Conservation (phyloP, 2,797 vertebrate genomes). For the Rhynchotus rufescens region DNA sequence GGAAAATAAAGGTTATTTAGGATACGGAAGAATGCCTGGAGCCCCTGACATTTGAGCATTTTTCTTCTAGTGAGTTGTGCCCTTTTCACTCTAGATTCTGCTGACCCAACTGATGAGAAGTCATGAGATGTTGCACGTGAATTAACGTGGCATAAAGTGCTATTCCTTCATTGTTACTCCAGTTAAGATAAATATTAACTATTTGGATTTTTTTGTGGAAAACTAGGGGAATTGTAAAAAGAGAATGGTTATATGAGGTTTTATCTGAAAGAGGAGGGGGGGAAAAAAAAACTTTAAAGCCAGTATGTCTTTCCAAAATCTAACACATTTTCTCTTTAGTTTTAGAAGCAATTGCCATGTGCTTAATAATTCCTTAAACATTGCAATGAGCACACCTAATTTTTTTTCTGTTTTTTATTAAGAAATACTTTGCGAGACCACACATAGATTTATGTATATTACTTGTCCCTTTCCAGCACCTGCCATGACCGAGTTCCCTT, state of each 20-base stretch:
- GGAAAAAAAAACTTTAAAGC: neutral
- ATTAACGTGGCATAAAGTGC: neutral
- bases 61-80: constrained; percentile 41
- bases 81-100: constrained; percentile 51
- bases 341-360: neutral
- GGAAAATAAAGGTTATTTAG: constrained; percentile 60
- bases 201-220: neutral
- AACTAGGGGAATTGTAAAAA: neutral
- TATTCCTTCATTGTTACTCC: neutral
- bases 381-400: neutral
- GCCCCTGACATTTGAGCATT: constrained; percentile 53
- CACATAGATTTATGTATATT: neutral
- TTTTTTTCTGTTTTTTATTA: neutral
- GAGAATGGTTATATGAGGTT: neutral
- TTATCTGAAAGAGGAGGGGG: neutral
- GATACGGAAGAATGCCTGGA: neutral
- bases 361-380: neutral
- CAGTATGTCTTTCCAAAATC: neutral
- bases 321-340: neutral
- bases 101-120: constrained; percentile 8
- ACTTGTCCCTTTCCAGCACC: neutral
- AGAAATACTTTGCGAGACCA: neutral
- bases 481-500: neutral
- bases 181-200: neutral
- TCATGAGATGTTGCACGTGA: neutral